Conservation (phyloP, 2,888 invertebrate species). For the Sesia bembeciformis region DNA sequence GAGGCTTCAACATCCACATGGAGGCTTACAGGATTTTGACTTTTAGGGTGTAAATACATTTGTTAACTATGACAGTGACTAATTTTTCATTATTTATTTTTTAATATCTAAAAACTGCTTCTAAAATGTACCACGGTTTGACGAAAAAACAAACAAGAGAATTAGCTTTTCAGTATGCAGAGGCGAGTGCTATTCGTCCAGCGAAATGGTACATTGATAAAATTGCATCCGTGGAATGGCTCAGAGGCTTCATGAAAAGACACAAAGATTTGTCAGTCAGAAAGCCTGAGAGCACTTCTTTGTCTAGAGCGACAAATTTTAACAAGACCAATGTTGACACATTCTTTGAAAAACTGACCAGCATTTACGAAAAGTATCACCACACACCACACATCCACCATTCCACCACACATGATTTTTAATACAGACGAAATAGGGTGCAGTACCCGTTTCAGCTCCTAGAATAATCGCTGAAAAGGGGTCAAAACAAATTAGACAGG, state of each 20-base stretch:
- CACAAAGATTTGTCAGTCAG: slow-evolving; percentile 7
- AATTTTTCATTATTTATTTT: too few relatives aligned
- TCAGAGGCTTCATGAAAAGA: slow-evolving; percentile 10
- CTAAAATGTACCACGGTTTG: slow-evolving; percentile 13
- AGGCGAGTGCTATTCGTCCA: slow-evolving; percentile 8
- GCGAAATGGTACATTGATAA: slow-evolving; percentile 7
- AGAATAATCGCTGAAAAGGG: slow-evolving; percentile 11
- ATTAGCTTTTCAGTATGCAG: slow-evolving; percentile 10
- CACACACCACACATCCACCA: slow-evolving; percentile 4
- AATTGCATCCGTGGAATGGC: slow-evolving; percentile 10
- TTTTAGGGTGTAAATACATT: too few relatives aligned
- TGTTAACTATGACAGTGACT: too few relatives aligned
- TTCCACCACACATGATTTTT: slow-evolving; percentile 4
- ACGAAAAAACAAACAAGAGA: slow-evolving; percentile 11
- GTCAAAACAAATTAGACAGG: slow-evolving; percentile 12
- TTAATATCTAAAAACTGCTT: slow-evolving; percentile 1
- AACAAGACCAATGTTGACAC: slow-evolving; percentile 7
- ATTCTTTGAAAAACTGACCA: slow-evolving; percentile 10
- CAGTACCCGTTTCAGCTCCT: slow-evolving; percentile 10
- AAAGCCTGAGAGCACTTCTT: slow-evolving; percentile 11
- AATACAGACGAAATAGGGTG: slow-evolving; percentile 9
- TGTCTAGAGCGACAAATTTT: slow-evolving; percentile 9
- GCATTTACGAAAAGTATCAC: slow-evolving; percentile 6
- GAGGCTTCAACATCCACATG: too few relatives aligned
- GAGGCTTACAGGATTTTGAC: too few relatives aligned